Evolutionary conservation across 2,113 vertebrate species (phyloP), one percentile per base, ranked within the genome.

Genomic region (Leptobrachium ailaonicum): DNA sequence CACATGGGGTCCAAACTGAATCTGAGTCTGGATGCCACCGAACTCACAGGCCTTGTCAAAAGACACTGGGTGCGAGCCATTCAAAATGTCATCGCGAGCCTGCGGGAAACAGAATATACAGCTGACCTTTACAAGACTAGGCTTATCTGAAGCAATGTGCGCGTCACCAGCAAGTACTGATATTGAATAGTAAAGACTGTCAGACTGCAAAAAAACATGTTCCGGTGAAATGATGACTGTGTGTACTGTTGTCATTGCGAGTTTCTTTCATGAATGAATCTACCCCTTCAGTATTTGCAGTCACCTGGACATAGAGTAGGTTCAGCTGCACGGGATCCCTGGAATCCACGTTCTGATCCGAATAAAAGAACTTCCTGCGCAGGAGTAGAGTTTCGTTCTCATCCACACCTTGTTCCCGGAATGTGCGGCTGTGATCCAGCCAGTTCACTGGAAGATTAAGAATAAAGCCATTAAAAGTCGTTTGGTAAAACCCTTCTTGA

Each of bases 31-130:
- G 86, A 99, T 97, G 70, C 96, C 97, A 41, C 95, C 95, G 73
- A 99, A 99, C 88, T 99, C 98, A 14, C 96, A 98, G 42, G 96
- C 97, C 89, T 99, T 99, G 87, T 99, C 98, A 76, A 99, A 99
- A 88, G 98, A 99, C 70, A 99, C 98, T 0, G 98, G 98, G 85
- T 99, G 98, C 83, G 98, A 99, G 73, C 98, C 97, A 10, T 99
- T 99, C 85, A 99, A 89, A 87, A 99, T 99, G 88, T 99, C 98
- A 88, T 99, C 98, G 75, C 98, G 94, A 71, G 98, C 97, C 98
- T 99, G 82, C 2, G 47, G 56, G 20, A 60, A 60, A 60, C 47
- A 58, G 20, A 32, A 32, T 32, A 32, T 32, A 32, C 20, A 32
- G 0, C 20, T 32, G 20, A 32, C 20, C 20, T 32, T 32, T 32